Evolutionary conservation across 2,113 vertebrate genomes (phyloP), one percentile per base, ranked within the genome.

Genomic region (Buteo buteo): DNA sequence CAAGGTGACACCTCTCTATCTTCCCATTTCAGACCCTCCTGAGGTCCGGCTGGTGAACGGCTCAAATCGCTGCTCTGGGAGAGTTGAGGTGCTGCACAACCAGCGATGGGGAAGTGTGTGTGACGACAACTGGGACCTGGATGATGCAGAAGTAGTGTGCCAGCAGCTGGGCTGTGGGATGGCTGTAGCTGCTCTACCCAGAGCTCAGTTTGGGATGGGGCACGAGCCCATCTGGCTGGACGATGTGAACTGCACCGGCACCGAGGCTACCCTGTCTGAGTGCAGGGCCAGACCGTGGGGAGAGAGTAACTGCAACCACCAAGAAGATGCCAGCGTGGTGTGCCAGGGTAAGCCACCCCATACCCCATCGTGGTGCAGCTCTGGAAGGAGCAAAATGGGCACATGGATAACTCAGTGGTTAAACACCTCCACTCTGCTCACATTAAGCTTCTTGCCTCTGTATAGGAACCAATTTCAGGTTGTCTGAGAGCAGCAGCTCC

Each of bases 151-250:
- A 25, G 96, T 98, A 5, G 77, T 97, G 19, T 98, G 98, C 45
- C 71, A 11, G 40, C 97, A 98, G 69, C 62, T 98, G 14, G 94
- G 94, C 71, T 98, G 97, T 22, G 97, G 97, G 42, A 21, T 7
- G 18, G 90, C 90, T 9, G 3, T 61, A 25, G 59, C 36, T 0
- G 49, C 84, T 54, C 67, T 29, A 13, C 20, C 36, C 28, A 42
- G n/a, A 69, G 64, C 84, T 87, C 45, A 10, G 16, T 69, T 87
- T 78, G 52, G 80, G 20, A 44, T 59, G 59, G 70, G 65, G 14
- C 32, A 58, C 1, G 86, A 90, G 18, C 64, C 73, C 38, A 84
- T 94, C 62, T 90, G 72, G 79, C 62, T 91, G 40, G 79, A 84
- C 4, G 44, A 91, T 22, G 71, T 95, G 24, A 77, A 66, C 42